Evolutionary conservation across 1,140 invertebrate genomes (phyloP), one percentile per base, ranked within the genome.

Genomic region (Cyclargus thomasi): DNA sequence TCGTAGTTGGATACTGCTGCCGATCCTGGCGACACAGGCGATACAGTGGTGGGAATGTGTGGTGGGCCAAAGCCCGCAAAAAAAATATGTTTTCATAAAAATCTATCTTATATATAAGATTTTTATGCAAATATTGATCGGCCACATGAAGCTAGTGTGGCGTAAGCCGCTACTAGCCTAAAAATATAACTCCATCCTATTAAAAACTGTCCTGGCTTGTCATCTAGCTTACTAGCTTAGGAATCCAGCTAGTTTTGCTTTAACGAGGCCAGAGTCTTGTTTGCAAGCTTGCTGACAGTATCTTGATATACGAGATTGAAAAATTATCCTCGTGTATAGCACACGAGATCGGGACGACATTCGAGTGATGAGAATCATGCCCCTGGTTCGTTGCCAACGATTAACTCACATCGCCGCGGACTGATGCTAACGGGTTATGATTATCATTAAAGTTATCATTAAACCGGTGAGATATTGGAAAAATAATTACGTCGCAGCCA

Each of bases 111-210:
- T n/a, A n/a, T n/a, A n/a, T n/a, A n/a, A n/a, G n/a, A n/a, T n/a
- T n/a, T n/a, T n/a, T n/a, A n/a, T n/a, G n/a, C n/a, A n/a, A n/a
- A n/a, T n/a, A n/a, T n/a, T n/a, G n/a, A n/a, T n/a, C 69, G 47
- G 59, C 23, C 69, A 70, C 69, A 70, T 70, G 59, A 67, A 70
- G 64, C 57, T 67, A 66, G 69, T 70, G 69, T 66, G 36, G 64
- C 64, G 59, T n/a, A n/a, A 62, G 59, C 3, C 53, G 63, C 62
- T 70, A 70, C 64, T 66, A 70, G 57, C 65, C 69, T 64, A 8
- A 35, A 3, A 35, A 35, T 35, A 35, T 3, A 35, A 35, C 29
- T 35, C 3, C 29, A 35, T 35, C 29, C 29, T 35, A 35, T 35
- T 35, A 35, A 62, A 64, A 66, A 64, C 68, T 69, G 35, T 69